Evolutionary conservation across 2,113 vertebrate species (phyloP).

Genomic region (Tragelaphus strepsiceros): DNA sequence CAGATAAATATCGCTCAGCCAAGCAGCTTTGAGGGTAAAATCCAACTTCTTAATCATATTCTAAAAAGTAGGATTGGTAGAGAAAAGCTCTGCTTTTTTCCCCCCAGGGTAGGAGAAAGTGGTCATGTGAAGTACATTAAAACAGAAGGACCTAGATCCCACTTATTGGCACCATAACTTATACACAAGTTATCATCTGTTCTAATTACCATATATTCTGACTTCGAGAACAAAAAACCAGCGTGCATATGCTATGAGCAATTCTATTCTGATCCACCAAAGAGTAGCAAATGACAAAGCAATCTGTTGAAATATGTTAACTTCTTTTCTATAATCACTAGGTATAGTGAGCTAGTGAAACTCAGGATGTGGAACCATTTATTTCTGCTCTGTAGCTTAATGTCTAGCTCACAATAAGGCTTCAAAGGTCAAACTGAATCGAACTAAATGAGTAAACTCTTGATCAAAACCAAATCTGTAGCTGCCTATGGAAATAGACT

Average conservation of each 20-base stretch:
- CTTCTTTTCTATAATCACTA: background rate
- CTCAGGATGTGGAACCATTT: background rate
- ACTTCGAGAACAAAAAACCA: constrained; percentile 9
- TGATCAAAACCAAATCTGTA: background rate
- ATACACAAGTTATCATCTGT: background rate
- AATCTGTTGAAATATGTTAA: background rate
- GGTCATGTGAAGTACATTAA: background rate
- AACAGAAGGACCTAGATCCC: background rate
- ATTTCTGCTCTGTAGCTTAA: background rate
- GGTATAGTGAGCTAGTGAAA: background rate
- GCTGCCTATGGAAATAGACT: background rate
- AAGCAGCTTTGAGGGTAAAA: background rate
- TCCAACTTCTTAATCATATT: background rate
- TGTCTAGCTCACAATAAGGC: background rate
- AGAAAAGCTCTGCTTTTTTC: background rate
- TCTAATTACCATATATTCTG: background rate
- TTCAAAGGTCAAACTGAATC: background rate
- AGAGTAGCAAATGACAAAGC: background rate
- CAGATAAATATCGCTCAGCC: background rate
- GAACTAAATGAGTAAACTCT: background rate
- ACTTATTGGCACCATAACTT: background rate
- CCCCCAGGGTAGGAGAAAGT: background rate
- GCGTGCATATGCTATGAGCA: background rate
- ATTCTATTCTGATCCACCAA: background rate
- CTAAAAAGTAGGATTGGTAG: background rate